Conservation (phyloP, 2,888 invertebrate species). For the Drosophila limbata region DNA sequence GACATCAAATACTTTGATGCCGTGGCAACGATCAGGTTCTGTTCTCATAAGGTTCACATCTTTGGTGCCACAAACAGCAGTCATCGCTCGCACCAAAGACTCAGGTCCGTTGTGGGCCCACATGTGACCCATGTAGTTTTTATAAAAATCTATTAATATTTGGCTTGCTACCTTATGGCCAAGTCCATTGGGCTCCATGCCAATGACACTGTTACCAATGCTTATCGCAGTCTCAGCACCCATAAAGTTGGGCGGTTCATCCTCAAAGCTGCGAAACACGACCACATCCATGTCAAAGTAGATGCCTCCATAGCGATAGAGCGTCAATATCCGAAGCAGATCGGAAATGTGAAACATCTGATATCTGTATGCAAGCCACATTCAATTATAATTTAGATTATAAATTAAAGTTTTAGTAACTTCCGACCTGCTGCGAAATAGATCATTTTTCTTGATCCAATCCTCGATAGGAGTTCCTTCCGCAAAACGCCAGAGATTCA, state of each 20-base stretch:
- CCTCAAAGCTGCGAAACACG: conserved; percentile 86
- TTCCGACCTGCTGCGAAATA: conserved; percentile 35
- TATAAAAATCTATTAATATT: conserved; percentile 1
- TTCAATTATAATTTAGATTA: not conserved
- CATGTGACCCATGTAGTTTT: not conserved
- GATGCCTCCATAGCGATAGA: conserved; percentile 92
- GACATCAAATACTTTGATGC: conserved; percentile 1
- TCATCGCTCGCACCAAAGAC: not conserved
- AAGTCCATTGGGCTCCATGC: conserved; percentile 86
- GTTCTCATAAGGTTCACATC: not conserved
- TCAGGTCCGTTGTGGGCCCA: conserved; percentile 21
- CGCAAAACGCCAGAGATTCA: conserved; percentile 82
- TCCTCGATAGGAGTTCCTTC: conserved; percentile 78
- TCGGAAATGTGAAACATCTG: conserved; percentile 76
- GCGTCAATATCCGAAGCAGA: conserved; percentile 81
- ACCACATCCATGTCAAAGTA: conserved; percentile 92
- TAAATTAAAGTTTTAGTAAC: not conserved
- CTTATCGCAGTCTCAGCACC: conserved; percentile 87
- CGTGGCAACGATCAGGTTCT: not conserved
- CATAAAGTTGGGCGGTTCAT: conserved; percentile 42
- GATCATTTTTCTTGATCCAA: conserved; percentile 65
- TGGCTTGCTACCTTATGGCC: conserved; percentile 83
- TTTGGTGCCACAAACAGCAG: not conserved
- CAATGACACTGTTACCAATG: conserved; percentile 89
- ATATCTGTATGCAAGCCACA: not conserved